Percentiles rank a stretch among this genome's conserved stretches.
Conservation (phyloP, 2,888 invertebrate species). For the Caenorhabditis panamensis region DNA sequence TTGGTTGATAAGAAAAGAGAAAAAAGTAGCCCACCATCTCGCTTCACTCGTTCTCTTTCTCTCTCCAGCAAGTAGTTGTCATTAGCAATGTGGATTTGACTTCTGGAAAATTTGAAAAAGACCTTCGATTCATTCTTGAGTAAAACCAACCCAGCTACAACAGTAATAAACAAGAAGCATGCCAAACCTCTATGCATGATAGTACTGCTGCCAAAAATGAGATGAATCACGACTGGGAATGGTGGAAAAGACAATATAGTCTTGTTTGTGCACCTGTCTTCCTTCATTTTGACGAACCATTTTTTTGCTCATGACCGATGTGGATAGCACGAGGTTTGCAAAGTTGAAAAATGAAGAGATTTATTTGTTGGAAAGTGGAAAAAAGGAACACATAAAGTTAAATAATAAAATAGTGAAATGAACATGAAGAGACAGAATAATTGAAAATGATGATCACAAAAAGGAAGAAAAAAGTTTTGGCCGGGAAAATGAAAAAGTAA, state of each 20-base stretch:
- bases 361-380: conserved; percentile 14
- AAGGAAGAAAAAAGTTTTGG: conserved; percentile 1
- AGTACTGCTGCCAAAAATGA: conserved; percentile 6
- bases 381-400: neutral
- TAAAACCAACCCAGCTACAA: conserved; percentile 28
- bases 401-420: conserved; percentile 7
- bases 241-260: conserved; percentile 18
- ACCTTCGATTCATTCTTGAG: no score
- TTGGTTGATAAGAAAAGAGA: neutral
- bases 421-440: neutral
- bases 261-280: conserved; percentile 20
- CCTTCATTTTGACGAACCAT: neutral
- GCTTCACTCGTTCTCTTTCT: conserved; percentile 25
- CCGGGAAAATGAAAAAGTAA: conserved; percentile 15
- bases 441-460: conserved; percentile 11
- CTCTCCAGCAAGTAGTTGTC: conserved; percentile 46
- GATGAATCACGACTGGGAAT: conserved; percentile 24
- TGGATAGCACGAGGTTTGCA: conserved; percentile 18
- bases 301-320: neutral
- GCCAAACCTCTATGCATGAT: conserved; percentile 14
- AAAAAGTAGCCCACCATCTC: conserved; percentile 24
- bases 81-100: conserved; percentile 48
- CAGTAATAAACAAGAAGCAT: conserved; percentile 9
- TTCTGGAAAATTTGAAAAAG: conserved; percentile 24
- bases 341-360: conserved; percentile 40